These are phyloP conservation scores for Thaleichthys pacificus DNA, from an alignment of 2,797 vertebrate genomes.

Conservation along the genomic window DNA sequence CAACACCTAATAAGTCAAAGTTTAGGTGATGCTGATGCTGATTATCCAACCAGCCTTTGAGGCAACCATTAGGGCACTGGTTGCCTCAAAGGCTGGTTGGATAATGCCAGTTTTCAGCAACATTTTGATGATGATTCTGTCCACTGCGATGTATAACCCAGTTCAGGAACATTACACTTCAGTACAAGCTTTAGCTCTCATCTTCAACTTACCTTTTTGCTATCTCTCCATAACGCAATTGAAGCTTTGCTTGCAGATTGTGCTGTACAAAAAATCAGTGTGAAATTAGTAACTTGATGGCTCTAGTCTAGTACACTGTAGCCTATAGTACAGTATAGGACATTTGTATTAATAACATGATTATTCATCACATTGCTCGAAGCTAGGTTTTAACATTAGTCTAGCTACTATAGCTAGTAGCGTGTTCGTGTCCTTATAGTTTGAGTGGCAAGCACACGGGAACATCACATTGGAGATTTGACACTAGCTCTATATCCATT, in stretches of 20 bases:
- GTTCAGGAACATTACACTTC: not conserved
- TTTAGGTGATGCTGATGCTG: not conserved
- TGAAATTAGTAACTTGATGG: not conserved
- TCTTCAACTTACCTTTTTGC: slow-evolving; percentile 80
- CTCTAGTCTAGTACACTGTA: not conserved
- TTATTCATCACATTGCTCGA: too few species aligned
- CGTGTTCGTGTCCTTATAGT: not conserved
- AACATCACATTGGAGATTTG: rapidly evolving
- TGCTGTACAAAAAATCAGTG: slow-evolving; percentile 65
- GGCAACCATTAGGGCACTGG: too few species aligned
- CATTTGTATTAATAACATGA: not conserved
- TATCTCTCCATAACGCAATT: slow-evolving; percentile 89
- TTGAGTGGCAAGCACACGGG: rapidly evolving
- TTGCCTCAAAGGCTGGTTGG: not conserved
- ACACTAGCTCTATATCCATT: not conserved
- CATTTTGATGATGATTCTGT: not conserved
- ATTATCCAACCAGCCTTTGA: too few species aligned
- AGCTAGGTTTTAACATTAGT: not conserved
- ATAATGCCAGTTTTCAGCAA: too few species aligned
- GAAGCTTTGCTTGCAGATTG: slow-evolving; percentile 86
- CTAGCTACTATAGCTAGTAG: not conserved
- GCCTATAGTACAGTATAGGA: not conserved
- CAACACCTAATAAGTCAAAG: not conserved
- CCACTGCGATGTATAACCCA: not conserved
- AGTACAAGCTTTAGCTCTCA: not conserved